A percentile compares a stretch with the other conserved stretches of the same genome.
These are phyloP conservation scores for Lithobates sylvaticus DNA, from an alignment of 2,797 vertebrate genomes.

Conservation along the genomic window DNA sequence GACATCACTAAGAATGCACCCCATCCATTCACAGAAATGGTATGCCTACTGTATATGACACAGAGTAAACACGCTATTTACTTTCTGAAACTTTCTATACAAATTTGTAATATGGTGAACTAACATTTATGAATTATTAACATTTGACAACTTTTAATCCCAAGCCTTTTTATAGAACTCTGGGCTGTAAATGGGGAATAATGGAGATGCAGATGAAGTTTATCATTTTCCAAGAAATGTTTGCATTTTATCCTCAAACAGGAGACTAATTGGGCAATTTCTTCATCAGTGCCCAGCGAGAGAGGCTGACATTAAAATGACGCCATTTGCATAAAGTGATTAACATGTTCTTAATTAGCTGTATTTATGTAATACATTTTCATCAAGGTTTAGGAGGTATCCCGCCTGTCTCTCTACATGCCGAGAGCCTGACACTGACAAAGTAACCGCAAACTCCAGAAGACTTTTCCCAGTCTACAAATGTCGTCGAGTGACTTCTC, in stretches of 20 bases:
- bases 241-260: constrained; percentile 26
- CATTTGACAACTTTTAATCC: no score
- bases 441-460: no score
- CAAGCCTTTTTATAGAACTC: no score
- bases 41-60: no score
- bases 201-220: not conserved
- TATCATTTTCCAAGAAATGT: constrained; percentile 15
- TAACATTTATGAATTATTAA: no score
- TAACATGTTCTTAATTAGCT: constrained; percentile 35
- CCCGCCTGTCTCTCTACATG: not conserved
- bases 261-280: constrained; percentile 53
- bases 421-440: not conserved
- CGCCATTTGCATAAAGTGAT: constrained; percentile 41
- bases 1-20: no score
- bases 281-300: constrained; percentile 44
- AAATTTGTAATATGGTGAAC: no score
- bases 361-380: constrained; percentile 33
- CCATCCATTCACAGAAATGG: no score
- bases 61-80: no score
- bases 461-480: no score
- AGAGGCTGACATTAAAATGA: constrained; percentile 48
- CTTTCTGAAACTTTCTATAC: no score
- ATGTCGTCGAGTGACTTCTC: no score
- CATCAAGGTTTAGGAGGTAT: constrained; percentile 3
- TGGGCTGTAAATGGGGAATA: not conserved